Conservation (phyloP, 2,797 vertebrate species). For the Aplochiton taeniatus region DNA sequence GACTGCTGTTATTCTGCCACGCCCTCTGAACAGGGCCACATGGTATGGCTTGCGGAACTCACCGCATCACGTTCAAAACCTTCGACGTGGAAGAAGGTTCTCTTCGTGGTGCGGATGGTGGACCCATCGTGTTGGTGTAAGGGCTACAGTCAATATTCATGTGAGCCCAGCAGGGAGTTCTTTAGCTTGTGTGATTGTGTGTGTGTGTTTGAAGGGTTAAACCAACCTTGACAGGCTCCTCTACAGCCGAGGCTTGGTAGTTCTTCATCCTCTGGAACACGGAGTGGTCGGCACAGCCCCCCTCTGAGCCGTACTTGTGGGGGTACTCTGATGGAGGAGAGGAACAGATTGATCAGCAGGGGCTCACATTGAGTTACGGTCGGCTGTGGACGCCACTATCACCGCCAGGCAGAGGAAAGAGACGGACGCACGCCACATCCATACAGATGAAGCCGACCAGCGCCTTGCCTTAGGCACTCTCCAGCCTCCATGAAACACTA, state of each 20-base stretch:
- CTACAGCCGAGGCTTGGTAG: slow-evolving; percentile 85
- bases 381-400: too few species aligned
- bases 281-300: slow-evolving; percentile 92
- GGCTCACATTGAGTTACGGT: slow-evolving; percentile 26
- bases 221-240: slow-evolving; percentile 79
- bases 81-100: too few species aligned
- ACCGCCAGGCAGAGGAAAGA: background rate
- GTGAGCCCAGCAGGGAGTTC: background rate
- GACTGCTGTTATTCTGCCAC: slow-evolving; percentile 1
- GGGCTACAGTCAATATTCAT: too few species aligned
- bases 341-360: slow-evolving; percentile 13
- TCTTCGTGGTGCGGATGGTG: too few species aligned
- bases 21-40: background rate
- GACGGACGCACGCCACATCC: background rate
- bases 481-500: background rate
- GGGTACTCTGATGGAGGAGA: slow-evolving; percentile 83
- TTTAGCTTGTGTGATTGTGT: background rate
- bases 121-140: too few species aligned
- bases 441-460: background rate
- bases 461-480: background rate
- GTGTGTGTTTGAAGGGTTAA: slow-evolving; percentile 16
- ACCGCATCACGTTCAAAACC: too few species aligned
- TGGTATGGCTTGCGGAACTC: background rate
- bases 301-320: slow-evolving; percentile 93
- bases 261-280: slow-evolving; percentile 94